Evolutionary conservation across 1,140 invertebrate genomes (phyloP), one percentile per base, ranked within the genome.

Genomic region (Rhagoletis pomonella): DNA sequence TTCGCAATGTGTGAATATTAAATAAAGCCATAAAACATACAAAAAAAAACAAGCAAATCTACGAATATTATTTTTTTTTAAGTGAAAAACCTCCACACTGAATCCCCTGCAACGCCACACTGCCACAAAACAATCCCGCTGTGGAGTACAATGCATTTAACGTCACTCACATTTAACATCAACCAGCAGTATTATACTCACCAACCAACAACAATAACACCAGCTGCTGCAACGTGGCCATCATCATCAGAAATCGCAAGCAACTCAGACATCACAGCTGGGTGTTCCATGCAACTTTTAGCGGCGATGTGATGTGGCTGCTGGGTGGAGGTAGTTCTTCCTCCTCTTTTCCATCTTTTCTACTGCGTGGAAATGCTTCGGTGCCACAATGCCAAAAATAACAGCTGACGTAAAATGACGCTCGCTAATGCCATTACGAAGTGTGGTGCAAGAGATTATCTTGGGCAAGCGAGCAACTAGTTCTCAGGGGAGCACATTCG

Each of bases 301-400:
- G 60, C 17, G 17, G 67, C 65, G 29, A 10, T 47, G 44, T 47
- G 29, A 73, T 44, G 39, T 73, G 67, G 67, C 67, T 73, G 67
- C 50, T 44, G 67, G 67, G 44, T n/a, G 73, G 47, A 17, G 19
- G 73, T 55, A 81, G 73, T 17, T 55, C 44, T 55, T 55, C 19
- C 10, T 19, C 73, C 69, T 47, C 69, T 7, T n/a, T 55, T 42
- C 47, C 6, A 4, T 67, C 29, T 67, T 4, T 7, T 67, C n/a
- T 39, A 19, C 17, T 2, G n/a, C 29, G 73, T 9, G 73, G 73
- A 19, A 81, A 81, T 81, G 73, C 73, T 29, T 81, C 47, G 47
- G 73, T 81, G 73, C 44, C 73, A n/a, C 6, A 55, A 42, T 81
- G 44, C 73, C 73, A 81, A 81, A 81, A 55, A 81, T 81, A 81